Percentiles rank a stretch among this genome's conserved stretches.
Evolutionary conservation across 2,888 invertebrate species (phyloP).

Genomic region (Tineola bisselliella): DNA sequence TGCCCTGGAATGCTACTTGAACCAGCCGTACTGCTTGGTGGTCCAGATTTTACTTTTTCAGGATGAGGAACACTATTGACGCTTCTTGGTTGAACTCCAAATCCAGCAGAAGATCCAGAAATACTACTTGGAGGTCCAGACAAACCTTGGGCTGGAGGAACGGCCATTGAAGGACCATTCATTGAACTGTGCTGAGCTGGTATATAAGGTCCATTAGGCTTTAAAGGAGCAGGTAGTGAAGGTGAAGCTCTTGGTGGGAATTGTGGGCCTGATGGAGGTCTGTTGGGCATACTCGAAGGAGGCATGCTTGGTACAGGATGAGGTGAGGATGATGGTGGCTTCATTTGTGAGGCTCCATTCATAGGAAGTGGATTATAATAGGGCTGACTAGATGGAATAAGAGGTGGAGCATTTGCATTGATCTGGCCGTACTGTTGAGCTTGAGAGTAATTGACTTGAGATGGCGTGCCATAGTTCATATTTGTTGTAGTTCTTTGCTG

Average conservation of each 20-base stretch:
- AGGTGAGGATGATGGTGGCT: neutral
- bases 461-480: slow-evolving; percentile 22
- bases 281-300: no score
- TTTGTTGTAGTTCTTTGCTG: slow-evolving; percentile 27
- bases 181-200: neutral
- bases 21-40: slow-evolving; percentile 1
- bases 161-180: slow-evolving; percentile 10
- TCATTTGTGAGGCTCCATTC: slow-evolving; percentile 36
- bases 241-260: slow-evolving; percentile 7
- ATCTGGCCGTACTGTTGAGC: slow-evolving; percentile 38
- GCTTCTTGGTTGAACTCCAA: slow-evolving; percentile 13
- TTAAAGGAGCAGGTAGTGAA: slow-evolving; percentile 18
- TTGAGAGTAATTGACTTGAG: slow-evolving; percentile 17
- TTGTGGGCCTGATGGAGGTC: slow-evolving; percentile 24
- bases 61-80: neutral
- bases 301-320: neutral
- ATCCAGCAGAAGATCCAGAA: slow-evolving; percentile 4
- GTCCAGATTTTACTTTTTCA: neutral
- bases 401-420: slow-evolving; percentile 56
- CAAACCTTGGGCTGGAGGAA: neutral
- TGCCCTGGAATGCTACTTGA: neutral
- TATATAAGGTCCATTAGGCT: slow-evolving; percentile 18
- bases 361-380: slow-evolving; percentile 33
- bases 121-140: neutral
- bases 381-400: slow-evolving; percentile 51